These are phyloP conservation scores for Alces alces DNA, from an alignment of 2,113 vertebrate genomes.

Conservation along the genomic window DNA sequence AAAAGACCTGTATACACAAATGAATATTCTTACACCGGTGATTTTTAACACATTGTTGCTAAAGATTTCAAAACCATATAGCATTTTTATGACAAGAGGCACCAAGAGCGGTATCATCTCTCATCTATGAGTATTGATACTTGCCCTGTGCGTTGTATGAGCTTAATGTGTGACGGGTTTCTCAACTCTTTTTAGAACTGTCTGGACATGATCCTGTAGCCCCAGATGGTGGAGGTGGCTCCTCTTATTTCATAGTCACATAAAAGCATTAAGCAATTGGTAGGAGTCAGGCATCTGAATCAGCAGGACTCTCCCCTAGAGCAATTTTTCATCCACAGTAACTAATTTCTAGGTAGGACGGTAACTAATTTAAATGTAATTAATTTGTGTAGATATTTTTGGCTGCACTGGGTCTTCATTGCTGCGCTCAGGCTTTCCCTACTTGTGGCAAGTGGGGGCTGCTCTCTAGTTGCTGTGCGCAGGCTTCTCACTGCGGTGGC, in stretches of 20 bases:
- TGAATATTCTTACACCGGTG: neutral
- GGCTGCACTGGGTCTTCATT: neutral
- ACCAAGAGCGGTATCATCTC: neutral
- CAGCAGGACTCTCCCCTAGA: neutral
- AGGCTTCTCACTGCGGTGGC: neutral
- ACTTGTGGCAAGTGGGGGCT: neutral
- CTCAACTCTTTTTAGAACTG: neutral
- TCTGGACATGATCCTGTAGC: neutral
- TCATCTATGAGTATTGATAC: neutral
- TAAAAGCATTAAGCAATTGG: neutral
- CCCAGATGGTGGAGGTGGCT: neutral
- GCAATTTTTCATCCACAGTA: neutral
- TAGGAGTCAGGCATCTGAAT: neutral
- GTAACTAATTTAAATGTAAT: neutral
- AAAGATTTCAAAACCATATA: neutral
- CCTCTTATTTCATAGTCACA: neutral
- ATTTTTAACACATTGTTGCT: neutral
- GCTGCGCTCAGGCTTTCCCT: neutral
- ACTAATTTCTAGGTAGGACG: neutral
- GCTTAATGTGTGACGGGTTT: neutral
- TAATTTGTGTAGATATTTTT: neutral
- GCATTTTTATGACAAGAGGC: neutral
- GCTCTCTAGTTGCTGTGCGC: rapidly evolving
- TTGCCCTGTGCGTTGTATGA: neutral
- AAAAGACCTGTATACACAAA: neutral